These are phyloP conservation scores for Bombus ignitus DNA, from an alignment of 1,140 invertebrate genomes.

Conservation along the genomic window DNA sequence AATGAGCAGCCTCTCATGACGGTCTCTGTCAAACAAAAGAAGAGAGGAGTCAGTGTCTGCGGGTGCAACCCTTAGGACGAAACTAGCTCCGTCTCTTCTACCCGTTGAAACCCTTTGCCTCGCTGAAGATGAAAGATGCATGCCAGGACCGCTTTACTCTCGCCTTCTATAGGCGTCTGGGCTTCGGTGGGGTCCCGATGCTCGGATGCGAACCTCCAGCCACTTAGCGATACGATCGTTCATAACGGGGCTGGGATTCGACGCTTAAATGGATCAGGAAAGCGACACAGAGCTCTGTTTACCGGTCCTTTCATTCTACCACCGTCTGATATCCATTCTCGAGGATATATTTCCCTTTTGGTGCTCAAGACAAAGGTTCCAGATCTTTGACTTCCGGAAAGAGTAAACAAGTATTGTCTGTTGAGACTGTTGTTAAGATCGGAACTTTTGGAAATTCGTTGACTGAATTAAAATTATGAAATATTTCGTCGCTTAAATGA, in stretches of 20 bases:
- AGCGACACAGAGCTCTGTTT: slow-evolving; percentile 14
- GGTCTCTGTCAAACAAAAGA: slow-evolving; percentile 54
- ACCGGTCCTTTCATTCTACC: not conserved
- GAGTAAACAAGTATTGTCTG: too few relatives aligned
- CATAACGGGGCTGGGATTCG: slow-evolving; percentile 15
- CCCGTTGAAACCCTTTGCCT: slow-evolving; percentile 48
- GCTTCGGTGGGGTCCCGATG: slow-evolving; percentile 7
- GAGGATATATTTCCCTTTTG: not conserved
- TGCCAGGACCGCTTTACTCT: slow-evolving; percentile 26
- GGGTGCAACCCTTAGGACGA: slow-evolving; percentile 35
- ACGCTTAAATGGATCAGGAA: slow-evolving; percentile 32
- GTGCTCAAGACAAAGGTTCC: too few relatives aligned
- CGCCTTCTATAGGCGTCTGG: not conserved
- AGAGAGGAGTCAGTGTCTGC: slow-evolving; percentile 41
- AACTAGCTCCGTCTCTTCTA: not conserved
- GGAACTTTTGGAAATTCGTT: too few relatives aligned
- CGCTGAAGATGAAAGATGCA: slow-evolving; percentile 57
- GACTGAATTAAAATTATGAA: too few relatives aligned
- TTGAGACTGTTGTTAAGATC: too few relatives aligned
- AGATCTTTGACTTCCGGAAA: too few relatives aligned
- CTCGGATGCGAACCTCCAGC: not conserved
- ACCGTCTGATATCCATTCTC: not conserved
- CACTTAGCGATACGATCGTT: slow-evolving; percentile 55
- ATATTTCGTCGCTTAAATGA: too few relatives aligned
- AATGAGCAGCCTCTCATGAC: slow-evolving; percentile 58